phyloP scores from a whole-genome alignment of 2,797 vertebrate genomes.

The Alectoris magna region DNA sequence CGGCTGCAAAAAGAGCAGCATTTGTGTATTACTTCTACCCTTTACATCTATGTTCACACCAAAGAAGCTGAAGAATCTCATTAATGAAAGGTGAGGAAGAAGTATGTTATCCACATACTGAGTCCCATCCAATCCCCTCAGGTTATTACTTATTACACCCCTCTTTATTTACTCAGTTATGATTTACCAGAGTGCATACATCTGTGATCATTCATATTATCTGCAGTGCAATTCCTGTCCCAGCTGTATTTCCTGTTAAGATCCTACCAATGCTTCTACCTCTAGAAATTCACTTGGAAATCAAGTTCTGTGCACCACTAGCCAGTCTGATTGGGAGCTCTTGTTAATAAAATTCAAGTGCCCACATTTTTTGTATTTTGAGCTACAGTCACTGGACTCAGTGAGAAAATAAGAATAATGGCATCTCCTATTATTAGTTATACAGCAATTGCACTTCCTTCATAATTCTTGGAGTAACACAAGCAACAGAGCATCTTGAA shows the following conservation, averaged over 20 bases:
- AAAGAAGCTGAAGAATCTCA: neutral
- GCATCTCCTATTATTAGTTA: neutral
- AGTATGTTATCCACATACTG: neutral
- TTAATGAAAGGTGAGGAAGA: neutral
- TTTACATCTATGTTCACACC: neutral
- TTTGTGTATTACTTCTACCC: neutral
- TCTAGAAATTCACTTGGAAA: neutral
- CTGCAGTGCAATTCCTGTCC: neutral
- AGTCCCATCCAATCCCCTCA: neutral
- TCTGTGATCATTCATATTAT: neutral
- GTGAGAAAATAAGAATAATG: neutral
- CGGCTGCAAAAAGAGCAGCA: neutral
- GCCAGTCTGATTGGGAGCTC: neutral
- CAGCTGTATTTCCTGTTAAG: neutral
- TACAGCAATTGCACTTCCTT: neutral
- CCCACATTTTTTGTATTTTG: neutral
- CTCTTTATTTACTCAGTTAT: neutral
- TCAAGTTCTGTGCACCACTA: neutral
- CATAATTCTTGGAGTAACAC: neutral
- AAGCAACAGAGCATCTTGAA: neutral
- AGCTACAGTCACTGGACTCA: neutral
- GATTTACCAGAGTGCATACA: neutral
- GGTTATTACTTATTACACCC: neutral
- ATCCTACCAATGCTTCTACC: neutral
- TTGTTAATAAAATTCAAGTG: neutral